Conservation (phyloP, 1,140 invertebrate species). For the Apis dorsata region DNA sequence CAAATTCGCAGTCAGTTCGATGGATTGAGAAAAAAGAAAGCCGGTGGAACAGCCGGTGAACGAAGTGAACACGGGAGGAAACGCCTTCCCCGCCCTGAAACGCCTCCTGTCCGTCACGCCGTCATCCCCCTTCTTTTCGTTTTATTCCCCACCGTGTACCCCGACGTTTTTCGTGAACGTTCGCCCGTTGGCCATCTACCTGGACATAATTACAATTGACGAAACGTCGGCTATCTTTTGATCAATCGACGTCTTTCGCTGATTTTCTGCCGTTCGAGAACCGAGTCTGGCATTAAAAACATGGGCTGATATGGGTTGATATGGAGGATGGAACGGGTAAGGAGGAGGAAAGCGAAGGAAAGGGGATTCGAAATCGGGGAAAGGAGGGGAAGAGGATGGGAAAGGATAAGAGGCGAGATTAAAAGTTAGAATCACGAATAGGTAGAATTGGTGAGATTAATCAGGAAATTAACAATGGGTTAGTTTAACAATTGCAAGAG, state of each 20-base stretch:
- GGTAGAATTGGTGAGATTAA: too few species aligned
- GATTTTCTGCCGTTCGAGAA: neutral
- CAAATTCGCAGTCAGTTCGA: neutral
- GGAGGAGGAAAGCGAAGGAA: too few species aligned
- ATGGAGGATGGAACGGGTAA: too few species aligned
- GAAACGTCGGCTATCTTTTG: slow-evolving; percentile 62
- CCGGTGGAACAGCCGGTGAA: slow-evolving; percentile 70
- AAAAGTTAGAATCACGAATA: too few species aligned
- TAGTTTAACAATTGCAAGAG: too few species aligned
- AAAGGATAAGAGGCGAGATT: too few species aligned
- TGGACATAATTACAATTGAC: slow-evolving; percentile 73
- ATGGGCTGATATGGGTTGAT: too few species aligned
- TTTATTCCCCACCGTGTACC: slow-evolving; percentile 81
- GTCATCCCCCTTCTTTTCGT: slow-evolving; percentile 72
- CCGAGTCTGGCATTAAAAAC: too few species aligned
- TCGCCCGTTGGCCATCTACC: slow-evolving; percentile 61
- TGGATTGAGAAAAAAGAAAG: slow-evolving; percentile 31
- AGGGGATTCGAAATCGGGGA: too few species aligned
- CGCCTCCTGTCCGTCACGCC: slow-evolving; percentile 77
- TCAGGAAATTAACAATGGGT: too few species aligned
- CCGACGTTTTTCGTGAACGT: slow-evolving; percentile 76
- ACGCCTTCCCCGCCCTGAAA: slow-evolving; percentile 71
- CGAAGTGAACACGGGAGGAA: slow-evolving; percentile 67
- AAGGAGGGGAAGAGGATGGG: too few species aligned
- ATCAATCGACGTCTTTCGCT: neutral